These are phyloP conservation scores for Crossoptilon crossoptilon DNA, from an alignment of 2,797 vertebrate species.

Conservation along the genomic window DNA sequence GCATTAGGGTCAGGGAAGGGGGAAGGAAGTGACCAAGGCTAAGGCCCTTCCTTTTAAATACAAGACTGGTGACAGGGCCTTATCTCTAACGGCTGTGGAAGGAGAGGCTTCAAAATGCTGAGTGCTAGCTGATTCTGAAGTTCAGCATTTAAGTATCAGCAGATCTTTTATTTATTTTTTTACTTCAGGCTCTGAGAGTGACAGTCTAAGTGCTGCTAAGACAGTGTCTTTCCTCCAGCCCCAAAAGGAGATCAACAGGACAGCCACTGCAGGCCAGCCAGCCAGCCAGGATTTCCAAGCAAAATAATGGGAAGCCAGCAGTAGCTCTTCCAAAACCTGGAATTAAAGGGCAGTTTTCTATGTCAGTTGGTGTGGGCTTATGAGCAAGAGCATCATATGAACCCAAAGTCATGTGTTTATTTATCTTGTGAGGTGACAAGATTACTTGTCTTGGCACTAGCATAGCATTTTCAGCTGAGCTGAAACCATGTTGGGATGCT, in stretches of 20 bases:
- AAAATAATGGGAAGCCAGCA: not conserved
- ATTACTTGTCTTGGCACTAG: not conserved
- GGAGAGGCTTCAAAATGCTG: not conserved
- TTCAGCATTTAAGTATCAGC: slow-evolving; percentile 13
- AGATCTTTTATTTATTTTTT: not conserved
- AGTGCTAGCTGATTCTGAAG: not conserved
- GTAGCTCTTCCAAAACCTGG: not conserved
- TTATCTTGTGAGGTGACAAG: not conserved
- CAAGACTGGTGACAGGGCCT: not conserved
- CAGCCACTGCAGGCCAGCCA: not conserved
- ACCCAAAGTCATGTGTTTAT: not conserved
- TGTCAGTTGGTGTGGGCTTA: not conserved
- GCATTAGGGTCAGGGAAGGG: fast-evolving
- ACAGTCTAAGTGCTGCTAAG: not conserved
- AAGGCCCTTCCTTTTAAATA: not conserved
- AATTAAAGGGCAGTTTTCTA: not conserved
- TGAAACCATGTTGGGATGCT: not conserved
- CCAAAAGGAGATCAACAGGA: not conserved
- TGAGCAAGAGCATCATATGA: not conserved
- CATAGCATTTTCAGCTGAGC: not conserved
- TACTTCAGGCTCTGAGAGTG: not conserved
- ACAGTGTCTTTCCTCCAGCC: not conserved
- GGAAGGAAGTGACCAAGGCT: not conserved
- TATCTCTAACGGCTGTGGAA: not conserved
- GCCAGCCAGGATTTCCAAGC: not conserved